phyloP scores from a whole-genome alignment of 2,113 vertebrate species.

The Gymnarchus niloticus region DNA sequence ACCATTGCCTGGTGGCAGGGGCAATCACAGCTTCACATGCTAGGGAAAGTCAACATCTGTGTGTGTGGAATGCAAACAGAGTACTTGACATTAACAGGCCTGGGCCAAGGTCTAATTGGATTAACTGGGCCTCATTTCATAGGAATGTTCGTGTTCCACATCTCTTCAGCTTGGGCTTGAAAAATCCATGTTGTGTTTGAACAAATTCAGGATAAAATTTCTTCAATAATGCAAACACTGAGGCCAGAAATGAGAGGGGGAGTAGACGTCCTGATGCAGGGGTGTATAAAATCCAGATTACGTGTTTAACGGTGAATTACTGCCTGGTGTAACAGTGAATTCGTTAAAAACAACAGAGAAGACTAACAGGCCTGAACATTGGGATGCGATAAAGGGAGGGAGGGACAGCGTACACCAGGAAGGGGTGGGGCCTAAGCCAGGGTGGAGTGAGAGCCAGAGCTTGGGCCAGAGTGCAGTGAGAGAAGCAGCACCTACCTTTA shows the following conservation, averaged over 20 bases:
- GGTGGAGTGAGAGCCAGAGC: neutral
- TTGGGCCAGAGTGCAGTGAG: constrained; percentile 46
- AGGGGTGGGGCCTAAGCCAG: neutral
- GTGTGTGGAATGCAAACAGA: constrained; percentile 1
- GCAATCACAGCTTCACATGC: no score
- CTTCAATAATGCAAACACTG: neutral
- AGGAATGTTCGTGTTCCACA: neutral
- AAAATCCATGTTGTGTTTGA: neutral
- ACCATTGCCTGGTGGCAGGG: neutral
- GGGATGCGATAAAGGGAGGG: no score
- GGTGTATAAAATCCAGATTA: neutral
- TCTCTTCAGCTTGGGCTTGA: neutral
- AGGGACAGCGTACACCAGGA: no score
- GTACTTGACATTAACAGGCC: neutral
- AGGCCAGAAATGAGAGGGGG: neutral
- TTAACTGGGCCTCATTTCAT: neutral
- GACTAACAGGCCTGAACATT: no score
- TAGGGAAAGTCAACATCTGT: neutral
- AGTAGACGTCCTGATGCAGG: neutral
- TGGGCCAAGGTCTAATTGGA: constrained; percentile 2
- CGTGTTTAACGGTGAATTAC: neutral
- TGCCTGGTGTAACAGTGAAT: no score
- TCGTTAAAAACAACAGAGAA: no score
- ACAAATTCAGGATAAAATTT: neutral
- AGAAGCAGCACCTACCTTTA: constrained; percentile 71